Percentiles rank a stretch among this genome's conserved stretches.
Conservation (phyloP, 1,140 invertebrate species). For the Augochlora pura region DNA sequence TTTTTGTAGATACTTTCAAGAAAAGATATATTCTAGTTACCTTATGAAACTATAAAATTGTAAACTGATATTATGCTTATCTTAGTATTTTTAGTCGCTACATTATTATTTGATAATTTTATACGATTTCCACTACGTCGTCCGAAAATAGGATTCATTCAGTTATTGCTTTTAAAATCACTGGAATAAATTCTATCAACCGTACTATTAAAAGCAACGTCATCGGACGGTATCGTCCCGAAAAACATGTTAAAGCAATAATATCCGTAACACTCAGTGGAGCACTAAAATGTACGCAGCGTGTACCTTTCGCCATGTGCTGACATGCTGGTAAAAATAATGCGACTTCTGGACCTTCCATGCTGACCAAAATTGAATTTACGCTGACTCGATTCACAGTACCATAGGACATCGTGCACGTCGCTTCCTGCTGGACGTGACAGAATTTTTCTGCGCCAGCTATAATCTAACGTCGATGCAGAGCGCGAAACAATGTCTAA, state of each 20-base stretch:
- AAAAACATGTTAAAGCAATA: neutral
- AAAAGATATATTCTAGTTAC: too few species aligned
- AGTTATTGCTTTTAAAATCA: too few species aligned
- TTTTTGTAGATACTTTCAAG: too few species aligned
- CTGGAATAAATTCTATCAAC: too few species aligned
- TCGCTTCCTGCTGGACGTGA: constrained; percentile 42
- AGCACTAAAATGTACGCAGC: neutral
- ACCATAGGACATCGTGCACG: constrained; percentile 9
- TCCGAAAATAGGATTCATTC: too few species aligned
- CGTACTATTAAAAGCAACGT: too few species aligned
- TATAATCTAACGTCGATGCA: constrained; percentile 59
- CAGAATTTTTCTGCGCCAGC: constrained; percentile 38
- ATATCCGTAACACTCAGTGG: neutral
- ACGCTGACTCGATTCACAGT: constrained; percentile 23
- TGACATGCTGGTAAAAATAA: constrained; percentile 11
- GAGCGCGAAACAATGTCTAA: constrained; percentile 46
- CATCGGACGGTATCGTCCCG: too few species aligned
- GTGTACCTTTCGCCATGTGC: neutral
- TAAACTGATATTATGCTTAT: too few species aligned
- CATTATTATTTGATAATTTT: too few species aligned
- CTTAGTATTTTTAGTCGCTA: too few species aligned
- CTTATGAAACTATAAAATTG: too few species aligned
- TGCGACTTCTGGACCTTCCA: constrained; percentile 31
- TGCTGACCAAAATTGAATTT: constrained; percentile 55
- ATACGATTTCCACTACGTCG: too few species aligned